Evolutionary conservation across 1,140 invertebrate species (phyloP).

Genomic region (Plectrocnemia conspersa): DNA sequence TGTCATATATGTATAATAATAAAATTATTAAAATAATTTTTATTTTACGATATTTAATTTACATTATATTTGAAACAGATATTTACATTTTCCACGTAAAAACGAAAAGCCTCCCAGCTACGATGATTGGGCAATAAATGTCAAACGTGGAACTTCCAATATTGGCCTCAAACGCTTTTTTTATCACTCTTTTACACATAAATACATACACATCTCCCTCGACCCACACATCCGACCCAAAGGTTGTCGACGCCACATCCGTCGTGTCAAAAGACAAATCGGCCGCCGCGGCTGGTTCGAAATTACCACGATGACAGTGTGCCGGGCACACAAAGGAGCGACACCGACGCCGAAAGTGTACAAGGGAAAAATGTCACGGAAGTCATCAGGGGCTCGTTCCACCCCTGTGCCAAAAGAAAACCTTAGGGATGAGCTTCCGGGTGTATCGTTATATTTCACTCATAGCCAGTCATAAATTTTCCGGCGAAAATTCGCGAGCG

Average conservation of each 20-base stretch:
- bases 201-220: no score
- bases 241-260: no score
- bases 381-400: slow-evolving; percentile 28
- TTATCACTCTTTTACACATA: slow-evolving; percentile 15
- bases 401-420: slow-evolving; percentile 1
- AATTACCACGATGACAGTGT: slow-evolving; percentile 21
- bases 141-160: slow-evolving; percentile 9
- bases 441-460: slow-evolving; percentile 28
- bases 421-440: slow-evolving; percentile 20
- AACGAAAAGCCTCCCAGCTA: slow-evolving; percentile 17
- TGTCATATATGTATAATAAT: no score
- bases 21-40: no score
- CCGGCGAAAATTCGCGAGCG: no score
- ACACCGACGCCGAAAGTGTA: slow-evolving; percentile 31
- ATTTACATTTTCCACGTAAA: slow-evolving; percentile 10
- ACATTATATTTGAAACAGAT: no score
- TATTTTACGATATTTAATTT: no score
- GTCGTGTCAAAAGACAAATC: slow-evolving; percentile 20
- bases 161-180: slow-evolving; percentile 2
- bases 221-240: slow-evolving; percentile 6
- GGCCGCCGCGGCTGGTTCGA: slow-evolving; percentile 13
- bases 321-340: slow-evolving; percentile 22
- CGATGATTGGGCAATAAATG: slow-evolving; percentile 22
- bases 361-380: slow-evolving; percentile 33
- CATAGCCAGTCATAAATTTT: slow-evolving; percentile 17